A percentile compares a stretch with the other conserved stretches of the same genome.
Evolutionary conservation across 2,888 invertebrate genomes (phyloP).

Genomic region (Hypercompe scribonia): DNA sequence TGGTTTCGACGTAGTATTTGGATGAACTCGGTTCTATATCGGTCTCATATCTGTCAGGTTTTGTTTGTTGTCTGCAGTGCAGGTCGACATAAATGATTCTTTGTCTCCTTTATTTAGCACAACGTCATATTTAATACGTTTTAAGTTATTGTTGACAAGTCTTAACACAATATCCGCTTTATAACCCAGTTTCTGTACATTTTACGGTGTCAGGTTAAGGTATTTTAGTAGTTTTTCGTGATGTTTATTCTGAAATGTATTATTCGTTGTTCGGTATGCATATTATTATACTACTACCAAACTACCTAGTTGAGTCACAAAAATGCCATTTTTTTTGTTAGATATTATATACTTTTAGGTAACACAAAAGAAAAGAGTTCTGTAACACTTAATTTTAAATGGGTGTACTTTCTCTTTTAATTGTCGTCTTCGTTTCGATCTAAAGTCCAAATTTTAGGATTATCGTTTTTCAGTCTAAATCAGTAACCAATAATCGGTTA

Average conservation of each 20-base stretch:
- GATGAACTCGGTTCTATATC: conserved; percentile 19
- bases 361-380: neutral
- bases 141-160: conserved; percentile 9
- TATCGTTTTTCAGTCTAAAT: neutral
- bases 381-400: neutral
- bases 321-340: neutral
- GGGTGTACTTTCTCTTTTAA: neutral
- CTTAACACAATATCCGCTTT: conserved; percentile 10
- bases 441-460: neutral
- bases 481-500: neutral
- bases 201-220: neutral
- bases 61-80: conserved; percentile 39
- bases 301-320: neutral
- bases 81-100: conserved; percentile 41
- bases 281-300: neutral
- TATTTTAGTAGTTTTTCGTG: neutral
- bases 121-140: conserved; percentile 23
- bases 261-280: neutral
- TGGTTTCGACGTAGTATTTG: conserved; percentile 47
- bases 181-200: conserved; percentile 10
- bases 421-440: no score
- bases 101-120: conserved; percentile 32
- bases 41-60: conserved; percentile 39
- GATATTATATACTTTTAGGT: neutral
- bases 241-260: neutral